Conservation (phyloP, 2,888 invertebrate species). For the Meteorus cinctellus region DNA sequence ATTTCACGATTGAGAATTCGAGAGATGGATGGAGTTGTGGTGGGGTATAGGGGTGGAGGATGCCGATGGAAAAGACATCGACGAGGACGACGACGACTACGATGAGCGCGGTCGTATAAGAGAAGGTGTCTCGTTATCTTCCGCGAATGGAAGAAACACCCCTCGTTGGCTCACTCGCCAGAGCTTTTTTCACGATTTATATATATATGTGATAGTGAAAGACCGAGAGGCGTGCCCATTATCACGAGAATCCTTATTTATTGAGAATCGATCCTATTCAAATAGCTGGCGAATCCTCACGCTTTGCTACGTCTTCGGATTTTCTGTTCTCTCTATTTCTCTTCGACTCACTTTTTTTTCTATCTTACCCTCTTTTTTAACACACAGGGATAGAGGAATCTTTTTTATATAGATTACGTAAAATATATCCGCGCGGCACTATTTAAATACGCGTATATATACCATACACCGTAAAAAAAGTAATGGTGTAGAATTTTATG, state of each 20-base stretch:
- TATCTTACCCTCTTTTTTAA: neutral
- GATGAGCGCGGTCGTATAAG: conserved; percentile 6
- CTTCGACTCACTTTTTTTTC: conserved; percentile 29
- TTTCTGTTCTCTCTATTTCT: conserved; percentile 18
- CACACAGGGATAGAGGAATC: neutral
- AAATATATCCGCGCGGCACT: neutral
- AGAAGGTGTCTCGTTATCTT: conserved; percentile 64
- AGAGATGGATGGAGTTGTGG: neutral
- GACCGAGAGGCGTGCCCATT: conserved; percentile 57
- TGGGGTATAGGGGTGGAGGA: neutral
- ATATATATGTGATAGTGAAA: conserved; percentile 31
- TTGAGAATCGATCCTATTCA: conserved; percentile 69
- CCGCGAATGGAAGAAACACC: conserved; percentile 59
- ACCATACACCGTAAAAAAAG: too few relatives aligned
- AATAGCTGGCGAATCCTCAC: conserved; percentile 55
- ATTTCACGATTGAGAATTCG: conserved; percentile 1
- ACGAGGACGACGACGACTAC: conserved; percentile 19
- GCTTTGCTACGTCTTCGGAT: conserved; percentile 44
- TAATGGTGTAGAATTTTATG: too few relatives aligned
- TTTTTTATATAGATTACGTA: conserved; percentile 8
- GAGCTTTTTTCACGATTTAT: conserved; percentile 15
- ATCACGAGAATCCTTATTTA: conserved; percentile 68
- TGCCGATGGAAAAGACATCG: conserved; percentile 25
- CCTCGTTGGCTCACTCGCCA: conserved; percentile 47
- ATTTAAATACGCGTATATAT: too few relatives aligned